Evolutionary conservation across 2,888 invertebrate genomes (phyloP).

Genomic region (Nebria brevicollis): DNA sequence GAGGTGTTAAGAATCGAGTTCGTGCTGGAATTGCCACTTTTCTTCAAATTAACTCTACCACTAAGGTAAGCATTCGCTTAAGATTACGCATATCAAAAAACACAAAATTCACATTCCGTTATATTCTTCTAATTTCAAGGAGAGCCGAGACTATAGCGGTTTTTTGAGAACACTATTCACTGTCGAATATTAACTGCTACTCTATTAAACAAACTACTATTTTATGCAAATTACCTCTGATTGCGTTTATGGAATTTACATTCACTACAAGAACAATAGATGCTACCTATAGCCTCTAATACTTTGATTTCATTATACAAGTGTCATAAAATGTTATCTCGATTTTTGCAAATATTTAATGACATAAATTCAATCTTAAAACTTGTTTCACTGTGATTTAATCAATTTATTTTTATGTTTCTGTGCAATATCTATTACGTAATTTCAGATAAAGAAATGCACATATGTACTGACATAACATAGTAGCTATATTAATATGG

Average conservation of each 20-base stretch:
- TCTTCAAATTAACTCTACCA: conserved; percentile 81
- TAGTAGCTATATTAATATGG: no score
- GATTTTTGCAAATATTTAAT: no score
- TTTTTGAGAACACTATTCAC: conserved; percentile 9
- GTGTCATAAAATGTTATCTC: not conserved
- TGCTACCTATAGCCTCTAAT: not conserved
- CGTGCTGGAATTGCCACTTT: conserved; percentile 96
- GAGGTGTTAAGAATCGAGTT: conserved; percentile 94
- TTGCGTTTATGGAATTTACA: no score
- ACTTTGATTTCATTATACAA: not conserved
- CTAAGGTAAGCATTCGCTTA: conserved; percentile 68
- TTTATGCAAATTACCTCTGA: no score
- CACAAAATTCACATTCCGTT: conserved; percentile 15
- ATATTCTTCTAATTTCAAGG: conserved; percentile 20
- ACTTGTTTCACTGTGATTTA: not conserved
- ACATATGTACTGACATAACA: no score
- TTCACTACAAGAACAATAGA: no score
- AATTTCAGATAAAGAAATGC: no score
- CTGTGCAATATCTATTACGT: not conserved
- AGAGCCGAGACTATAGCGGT: conserved; percentile 31
- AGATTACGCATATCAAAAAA: not conserved
- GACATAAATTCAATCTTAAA: no score
- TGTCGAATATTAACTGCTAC: not conserved
- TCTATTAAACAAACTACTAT: not conserved
- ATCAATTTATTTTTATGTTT: not conserved